Percentiles rank a stretch among this genome's conserved stretches.
Evolutionary conservation across 2,113 vertebrate genomes (phyloP).

Genomic region (Alosa alosa): DNA sequence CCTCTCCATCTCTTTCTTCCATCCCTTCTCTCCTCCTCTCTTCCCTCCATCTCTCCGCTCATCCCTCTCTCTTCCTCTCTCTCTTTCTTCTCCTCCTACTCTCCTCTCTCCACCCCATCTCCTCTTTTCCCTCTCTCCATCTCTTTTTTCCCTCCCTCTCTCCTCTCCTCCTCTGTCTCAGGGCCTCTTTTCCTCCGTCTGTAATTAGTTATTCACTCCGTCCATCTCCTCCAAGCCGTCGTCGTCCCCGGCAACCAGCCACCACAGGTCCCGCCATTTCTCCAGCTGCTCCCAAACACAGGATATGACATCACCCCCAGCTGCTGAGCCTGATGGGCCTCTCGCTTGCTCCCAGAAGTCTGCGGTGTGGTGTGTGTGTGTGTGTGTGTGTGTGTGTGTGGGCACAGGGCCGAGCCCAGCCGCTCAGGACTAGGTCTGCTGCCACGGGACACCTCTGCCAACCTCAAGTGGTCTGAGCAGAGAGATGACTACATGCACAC

Average conservation of each 20-base stretch:
- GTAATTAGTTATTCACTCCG: conserved; percentile 7
- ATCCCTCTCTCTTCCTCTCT: background rate
- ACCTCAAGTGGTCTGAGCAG: background rate
- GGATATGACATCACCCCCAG: background rate
- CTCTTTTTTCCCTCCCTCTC: background rate
- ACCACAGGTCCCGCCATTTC: conserved; percentile 26
- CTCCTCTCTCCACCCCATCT: background rate
- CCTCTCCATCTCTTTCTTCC: background rate
- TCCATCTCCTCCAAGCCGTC: conserved; percentile 10
- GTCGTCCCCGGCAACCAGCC: conserved; percentile 43
- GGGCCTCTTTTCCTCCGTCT: background rate
- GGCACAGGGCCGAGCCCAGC: background rate
- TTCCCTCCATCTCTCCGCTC: background rate
- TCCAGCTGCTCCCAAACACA: conserved; percentile 1
- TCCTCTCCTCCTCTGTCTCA: background rate
- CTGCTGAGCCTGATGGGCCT: background rate
- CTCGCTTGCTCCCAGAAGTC: conserved; percentile 4
- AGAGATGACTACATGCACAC: background rate
- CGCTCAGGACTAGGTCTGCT: background rate
- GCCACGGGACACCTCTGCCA: background rate
- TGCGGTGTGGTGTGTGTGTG: conserved; percentile 28
- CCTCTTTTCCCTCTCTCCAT: background rate
- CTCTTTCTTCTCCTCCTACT: background rate
- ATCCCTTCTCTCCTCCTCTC: background rate
- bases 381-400: conserved; percentile 21